Evolutionary conservation across 30 jellyfish, hydroid and myxozoan genomes (phyloP), one percentile per base, ranked within the genome.

Genomic region (Aurelia coerulea): DNA sequence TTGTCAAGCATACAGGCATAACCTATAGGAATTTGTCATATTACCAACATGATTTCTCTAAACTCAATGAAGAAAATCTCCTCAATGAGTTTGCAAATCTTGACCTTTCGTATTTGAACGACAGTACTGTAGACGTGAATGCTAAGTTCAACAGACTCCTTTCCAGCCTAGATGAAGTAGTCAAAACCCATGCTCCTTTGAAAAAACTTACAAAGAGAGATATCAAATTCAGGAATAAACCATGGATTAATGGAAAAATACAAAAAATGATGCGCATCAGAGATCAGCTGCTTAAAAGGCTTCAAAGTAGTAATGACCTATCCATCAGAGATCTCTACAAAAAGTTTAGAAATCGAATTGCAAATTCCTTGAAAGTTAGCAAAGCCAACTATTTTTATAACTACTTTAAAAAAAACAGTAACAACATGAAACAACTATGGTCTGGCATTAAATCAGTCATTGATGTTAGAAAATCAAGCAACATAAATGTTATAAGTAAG

Each of bases 1-100:
- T 85, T 85, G 89, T 85, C 83, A 85, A 74, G 78, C 95, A 85
- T 62, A 88, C 88, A 84, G 89, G 84, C 23, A 74, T 74, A 23
- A 7, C 84, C 62, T 74, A 85, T 63, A 74, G 73, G 72, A 85
- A 75, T 19, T 60, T 73, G 77, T 34, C 80, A 11, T 83, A 83
- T 70, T 83, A 69, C 59, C 83, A 74, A 73, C 77, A 85, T 85
- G 94, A 76, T 73, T 73, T 74, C 52, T 86, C 95, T 29, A 41
- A 64, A 4, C 85, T 65, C 29, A 23, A 23, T 23, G 29, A 23
- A 23, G 29, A 23, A 23, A 60, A 58, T 29, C 89, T 85, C 95
- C 74, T 56, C 4, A 85, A 74, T 34, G 84, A 85, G 51, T 85
- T 74, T 85, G 84, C 76, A 62, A 85, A 76, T 41, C 85, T 86